These are phyloP conservation scores for Euphydryas editha DNA, from an alignment of 2,888 invertebrate species.

Conservation along the genomic window DNA sequence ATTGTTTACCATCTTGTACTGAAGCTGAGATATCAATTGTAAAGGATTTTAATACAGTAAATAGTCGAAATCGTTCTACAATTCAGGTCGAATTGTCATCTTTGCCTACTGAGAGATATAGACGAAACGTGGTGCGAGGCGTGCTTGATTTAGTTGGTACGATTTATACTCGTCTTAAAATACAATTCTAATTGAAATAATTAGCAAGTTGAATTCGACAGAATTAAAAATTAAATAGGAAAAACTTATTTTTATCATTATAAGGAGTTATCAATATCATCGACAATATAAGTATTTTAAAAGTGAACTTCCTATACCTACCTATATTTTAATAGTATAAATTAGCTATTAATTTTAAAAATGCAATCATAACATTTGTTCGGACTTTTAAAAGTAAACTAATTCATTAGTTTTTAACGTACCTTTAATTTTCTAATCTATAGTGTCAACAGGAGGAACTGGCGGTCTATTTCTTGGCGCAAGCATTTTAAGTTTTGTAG, in stretches of 20 bases:
- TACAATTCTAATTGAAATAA: neutral
- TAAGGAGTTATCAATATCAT: too few relatives aligned
- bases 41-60: slow-evolving; percentile 76
- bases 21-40: slow-evolving; percentile 88
- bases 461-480: slow-evolving; percentile 86
- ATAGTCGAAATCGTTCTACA: slow-evolving; percentile 61
- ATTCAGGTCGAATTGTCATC: slow-evolving; percentile 86
- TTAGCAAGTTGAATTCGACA: too few relatives aligned
- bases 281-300: too few relatives aligned
- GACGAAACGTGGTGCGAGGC: slow-evolving; percentile 89
- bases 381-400: neutral
- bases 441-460: slow-evolving; percentile 87
- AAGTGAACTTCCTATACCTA: too few relatives aligned
- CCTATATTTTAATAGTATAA: too few relatives aligned
- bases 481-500: slow-evolving; percentile 86
- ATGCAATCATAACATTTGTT: too few relatives aligned
- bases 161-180: slow-evolving; percentile 40
- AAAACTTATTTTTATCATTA: too few relatives aligned
- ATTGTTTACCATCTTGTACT: slow-evolving; percentile 89
- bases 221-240: too few relatives aligned
- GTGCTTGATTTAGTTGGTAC: slow-evolving; percentile 89
- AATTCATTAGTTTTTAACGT: neutral
- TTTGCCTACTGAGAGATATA: slow-evolving; percentile 87
- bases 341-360: too few relatives aligned
- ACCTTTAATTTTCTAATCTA: slow-evolving; percentile 31